phyloP scores from a whole-genome alignment of 2,797 vertebrate genomes.

The Heliangelus exortis region DNA sequence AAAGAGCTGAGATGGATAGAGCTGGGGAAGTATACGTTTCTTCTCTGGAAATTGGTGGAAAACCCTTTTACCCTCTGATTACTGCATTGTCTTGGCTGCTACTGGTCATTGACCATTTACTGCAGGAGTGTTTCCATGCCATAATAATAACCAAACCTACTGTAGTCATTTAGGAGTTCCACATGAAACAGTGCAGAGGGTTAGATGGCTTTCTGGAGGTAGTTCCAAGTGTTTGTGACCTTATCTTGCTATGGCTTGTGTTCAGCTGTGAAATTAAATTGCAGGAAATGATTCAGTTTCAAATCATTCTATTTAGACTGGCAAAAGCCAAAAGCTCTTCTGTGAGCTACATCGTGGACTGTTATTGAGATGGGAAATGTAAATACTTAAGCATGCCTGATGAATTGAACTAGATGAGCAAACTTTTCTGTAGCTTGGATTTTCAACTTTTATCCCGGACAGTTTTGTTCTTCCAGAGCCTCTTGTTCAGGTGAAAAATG shows the following conservation, averaged over 20 bases:
- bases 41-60: constrained; percentile 52
- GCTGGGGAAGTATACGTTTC: constrained; percentile 23
- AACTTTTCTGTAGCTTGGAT: constrained; percentile 13
- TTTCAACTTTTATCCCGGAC: constrained; percentile 22
- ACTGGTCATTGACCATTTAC: constrained; percentile 42
- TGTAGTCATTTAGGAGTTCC: constrained; percentile 45
- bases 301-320: constrained; percentile 72
- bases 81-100: not conserved
- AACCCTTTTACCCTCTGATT: constrained; percentile 14
- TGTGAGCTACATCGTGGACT: constrained; percentile 62
- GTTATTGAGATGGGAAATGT: constrained; percentile 61
- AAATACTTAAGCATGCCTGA: constrained; percentile 50
- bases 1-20: constrained; percentile 39
- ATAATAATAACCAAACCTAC: constrained; percentile 46
- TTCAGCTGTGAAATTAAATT: constrained; percentile 77
- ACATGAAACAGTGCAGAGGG: constrained; percentile 34
- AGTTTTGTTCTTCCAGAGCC: constrained; percentile 45
- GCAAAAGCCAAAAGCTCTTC: constrained; percentile 68
- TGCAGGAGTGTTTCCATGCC: constrained; percentile 49
- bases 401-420: constrained; percentile 44
- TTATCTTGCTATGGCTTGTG: constrained; percentile 69
- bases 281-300: constrained; percentile 77
- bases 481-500: constrained; percentile 61
- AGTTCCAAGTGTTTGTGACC: constrained; percentile 59
- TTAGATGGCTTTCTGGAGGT: constrained; percentile 62